Evolutionary conservation across 2,888 invertebrate species (phyloP).

Genomic region (Dasysyrphus tricinctus): DNA sequence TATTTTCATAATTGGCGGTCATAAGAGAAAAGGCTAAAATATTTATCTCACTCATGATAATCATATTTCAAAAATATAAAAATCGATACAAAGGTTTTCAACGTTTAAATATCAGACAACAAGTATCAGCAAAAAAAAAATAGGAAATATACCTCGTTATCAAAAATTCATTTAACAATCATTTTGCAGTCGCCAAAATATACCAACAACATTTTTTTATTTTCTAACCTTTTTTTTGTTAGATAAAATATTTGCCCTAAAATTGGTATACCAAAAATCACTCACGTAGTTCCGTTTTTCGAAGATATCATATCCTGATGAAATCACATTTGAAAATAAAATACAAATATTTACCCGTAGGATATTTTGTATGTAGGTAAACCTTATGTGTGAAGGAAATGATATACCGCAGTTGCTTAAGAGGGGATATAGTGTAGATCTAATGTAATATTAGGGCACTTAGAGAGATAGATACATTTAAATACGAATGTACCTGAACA

Average conservation of each 20-base stretch:
- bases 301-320: slow-evolving; percentile 10
- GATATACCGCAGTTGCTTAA: not conserved
- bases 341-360: not conserved
- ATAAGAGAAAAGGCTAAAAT: no score
- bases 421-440: not conserved
- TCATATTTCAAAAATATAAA: no score
- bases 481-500: not conserved
- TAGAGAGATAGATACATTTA: not conserved
- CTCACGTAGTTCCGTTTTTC: slow-evolving; percentile 12
- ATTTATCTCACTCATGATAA: no score
- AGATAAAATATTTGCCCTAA: not conserved
- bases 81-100: no score
- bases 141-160: not conserved
- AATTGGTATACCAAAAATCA: not conserved
- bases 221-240: not conserved
- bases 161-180: slow-evolving; percentile 10
- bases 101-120: not conserved
- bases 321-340: slow-evolving; percentile 4
- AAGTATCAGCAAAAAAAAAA: not conserved
- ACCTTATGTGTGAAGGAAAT: not conserved
- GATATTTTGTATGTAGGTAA: not conserved
- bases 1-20: no score
- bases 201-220: not conserved
- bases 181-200: slow-evolving; percentile 1
- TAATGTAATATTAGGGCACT: not conserved